Base-by-base conservation (phyloP, 2,888 invertebrate species). In the Luffia ferchaultella region DNA sequence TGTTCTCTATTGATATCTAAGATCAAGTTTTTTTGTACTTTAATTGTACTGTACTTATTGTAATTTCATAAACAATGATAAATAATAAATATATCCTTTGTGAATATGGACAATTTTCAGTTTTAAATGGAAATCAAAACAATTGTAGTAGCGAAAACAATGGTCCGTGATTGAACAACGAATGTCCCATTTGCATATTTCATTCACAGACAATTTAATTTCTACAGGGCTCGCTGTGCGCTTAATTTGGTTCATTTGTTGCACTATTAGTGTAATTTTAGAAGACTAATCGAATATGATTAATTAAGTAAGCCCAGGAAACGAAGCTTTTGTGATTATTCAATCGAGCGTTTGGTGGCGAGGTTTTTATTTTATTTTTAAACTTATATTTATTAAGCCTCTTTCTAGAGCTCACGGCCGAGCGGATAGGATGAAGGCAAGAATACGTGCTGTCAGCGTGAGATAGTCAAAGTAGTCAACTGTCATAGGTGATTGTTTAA, bases 161-260 rank as follows among this genome's bases (percentile, higher is more conserved):
- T 19, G 49, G n/a, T n/a, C 42, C 20, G 48, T n/a, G 49, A 49
- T 49, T 49, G 49, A 49, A 49, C 49, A 49, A 20, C 55, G n/a
- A n/a, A n/a, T n/a, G 58, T 57, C 63, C 60, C 59, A 63, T 68
- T 70, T 72, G 65, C 71, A 73, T 70, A 70, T 74, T 73, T 73
- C 68, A 71, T 50, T 52, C 45, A 50, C 16, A 20, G 52, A 41
- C 47, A 47, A 52, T 52, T 50, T 49, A 45, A 52, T 50, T 50
- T 46, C 30, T 46, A 46, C 16, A 18, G 12, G 49, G 42, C 16
- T 42, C 49, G 17, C 2, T 18, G 42, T 20, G 49, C 42, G 43
- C 42, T 49, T 42, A 49, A 42, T 49, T 49, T 49, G 49, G 49
- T 49, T 43, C 49, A 49, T 49, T 49, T 49, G 49, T 49, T 19